These are phyloP conservation scores for Mamestra brassicae DNA, from an alignment of 2,888 invertebrate genomes.

Conservation along the genomic window DNA sequence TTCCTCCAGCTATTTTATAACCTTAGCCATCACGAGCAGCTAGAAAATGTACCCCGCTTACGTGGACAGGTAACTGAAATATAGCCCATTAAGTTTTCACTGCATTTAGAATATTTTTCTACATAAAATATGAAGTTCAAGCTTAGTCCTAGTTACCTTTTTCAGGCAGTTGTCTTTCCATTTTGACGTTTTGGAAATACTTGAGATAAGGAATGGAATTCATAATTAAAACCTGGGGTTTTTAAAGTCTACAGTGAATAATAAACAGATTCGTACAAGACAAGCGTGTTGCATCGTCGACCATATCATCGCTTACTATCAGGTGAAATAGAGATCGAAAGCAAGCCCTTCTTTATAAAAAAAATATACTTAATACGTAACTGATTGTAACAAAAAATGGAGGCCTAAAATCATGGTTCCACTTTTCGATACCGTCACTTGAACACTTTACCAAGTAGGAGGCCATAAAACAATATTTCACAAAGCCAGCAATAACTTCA, in stretches of 20 bases:
- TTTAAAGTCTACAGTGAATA: too few species aligned
- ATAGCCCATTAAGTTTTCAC: slow-evolving; percentile 49
- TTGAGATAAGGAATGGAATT: too few species aligned
- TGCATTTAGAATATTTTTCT: slow-evolving; percentile 38
- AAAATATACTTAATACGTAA: not conserved
- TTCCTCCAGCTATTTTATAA: slow-evolving; percentile 22
- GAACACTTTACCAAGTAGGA: slow-evolving; percentile 2
- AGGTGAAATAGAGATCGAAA: not conserved
- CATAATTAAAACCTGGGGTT: too few species aligned
- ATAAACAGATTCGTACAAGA: not conserved
- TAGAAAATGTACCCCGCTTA: slow-evolving; percentile 46
- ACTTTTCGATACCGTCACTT: not conserved
- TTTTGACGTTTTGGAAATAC: not conserved
- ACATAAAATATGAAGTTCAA: not conserved
- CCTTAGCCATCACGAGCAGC: slow-evolving; percentile 5
- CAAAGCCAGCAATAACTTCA: slow-evolving; percentile 20
- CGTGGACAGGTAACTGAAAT: slow-evolving; percentile 39
- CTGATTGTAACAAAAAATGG: not conserved
- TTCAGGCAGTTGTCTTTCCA: not conserved
- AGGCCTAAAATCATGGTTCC: not conserved
- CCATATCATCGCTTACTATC: not conserved
- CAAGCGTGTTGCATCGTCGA: not conserved
- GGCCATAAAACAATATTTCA: slow-evolving; percentile 29
- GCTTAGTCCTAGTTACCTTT: not conserved
- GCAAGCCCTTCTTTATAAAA: not conserved